Percentiles rank a stretch among this genome's conserved stretches.
Evolutionary conservation across 2,888 invertebrate genomes (phyloP).

Genomic region (Lymantria monacha): DNA sequence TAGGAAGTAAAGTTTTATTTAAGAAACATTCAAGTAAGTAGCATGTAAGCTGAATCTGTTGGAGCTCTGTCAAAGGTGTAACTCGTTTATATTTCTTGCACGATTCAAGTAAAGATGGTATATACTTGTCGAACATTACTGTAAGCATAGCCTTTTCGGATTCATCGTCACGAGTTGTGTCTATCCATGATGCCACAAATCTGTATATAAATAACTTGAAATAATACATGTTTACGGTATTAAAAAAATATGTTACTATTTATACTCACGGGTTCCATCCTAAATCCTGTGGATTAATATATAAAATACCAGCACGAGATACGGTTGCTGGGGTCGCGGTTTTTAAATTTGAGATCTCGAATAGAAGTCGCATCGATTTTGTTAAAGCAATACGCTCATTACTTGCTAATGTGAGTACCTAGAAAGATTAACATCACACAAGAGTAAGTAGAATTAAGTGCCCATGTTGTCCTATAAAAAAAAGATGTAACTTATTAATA

Average conservation of each 20-base stretch:
- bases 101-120: constrained; percentile 91
- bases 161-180: constrained; percentile 86
- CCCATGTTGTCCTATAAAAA: too few species aligned
- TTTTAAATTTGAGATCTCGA: constrained; percentile 94
- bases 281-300: constrained; percentile 95
- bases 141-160: constrained; percentile 90
- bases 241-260: background rate
- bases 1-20: constrained; percentile 89
- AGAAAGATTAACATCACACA: background rate
- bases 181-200: constrained; percentile 95
- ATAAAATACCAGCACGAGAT: constrained; percentile 96
- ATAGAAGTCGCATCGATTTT: constrained; percentile 93
- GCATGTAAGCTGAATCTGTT: constrained; percentile 94
- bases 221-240: background rate
- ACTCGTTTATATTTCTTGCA: constrained; percentile 92
- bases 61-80: constrained; percentile 94
- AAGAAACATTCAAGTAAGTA: constrained; percentile 92
- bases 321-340: constrained; percentile 98
- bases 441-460: background rate
- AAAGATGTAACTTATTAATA: too few species aligned
- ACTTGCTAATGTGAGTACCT: constrained; percentile 94
- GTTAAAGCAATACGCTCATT: constrained; percentile 97
- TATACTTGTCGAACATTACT: constrained; percentile 96
- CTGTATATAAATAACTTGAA: constrained; percentile 53
- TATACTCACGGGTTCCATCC: constrained; percentile 94